phyloP scores from a whole-genome alignment of 2,888 invertebrate genomes.

The Leucophenga montana region DNA sequence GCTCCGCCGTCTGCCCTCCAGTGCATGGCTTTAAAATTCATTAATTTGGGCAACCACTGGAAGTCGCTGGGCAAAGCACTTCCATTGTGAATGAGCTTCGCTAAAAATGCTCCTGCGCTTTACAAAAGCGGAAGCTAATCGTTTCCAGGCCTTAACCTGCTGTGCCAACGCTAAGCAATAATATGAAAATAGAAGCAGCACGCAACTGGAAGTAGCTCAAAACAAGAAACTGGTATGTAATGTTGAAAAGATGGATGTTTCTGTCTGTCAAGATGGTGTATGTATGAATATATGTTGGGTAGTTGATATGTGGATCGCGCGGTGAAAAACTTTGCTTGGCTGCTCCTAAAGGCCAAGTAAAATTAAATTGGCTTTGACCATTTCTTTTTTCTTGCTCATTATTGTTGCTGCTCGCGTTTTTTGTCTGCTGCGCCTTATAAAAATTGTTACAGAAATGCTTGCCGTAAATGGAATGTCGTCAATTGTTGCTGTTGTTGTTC shows the following conservation, averaged over 20 bases:
- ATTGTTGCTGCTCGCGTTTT: neutral
- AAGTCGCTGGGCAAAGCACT: conserved; percentile 5
- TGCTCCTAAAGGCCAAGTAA: conserved; percentile 9
- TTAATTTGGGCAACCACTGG: conserved; percentile 1
- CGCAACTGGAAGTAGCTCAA: no score
- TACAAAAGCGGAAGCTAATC: neutral
- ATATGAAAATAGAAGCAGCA: no score
- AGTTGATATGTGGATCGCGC: no score
- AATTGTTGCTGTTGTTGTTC: neutral
- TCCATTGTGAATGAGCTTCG: neutral
- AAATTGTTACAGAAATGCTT: conserved; percentile 14
- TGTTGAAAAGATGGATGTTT: no score
- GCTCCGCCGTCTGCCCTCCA: neutral
- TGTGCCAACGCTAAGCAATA: no score
- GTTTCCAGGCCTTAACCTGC: no score
- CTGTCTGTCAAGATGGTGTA: no score
- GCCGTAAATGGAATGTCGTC: conserved; percentile 9
- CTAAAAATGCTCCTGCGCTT: neutral
- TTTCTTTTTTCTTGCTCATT: conserved; percentile 5
- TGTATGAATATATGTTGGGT: no score
- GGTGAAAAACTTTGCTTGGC: neutral
- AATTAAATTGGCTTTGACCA: conserved; percentile 3
- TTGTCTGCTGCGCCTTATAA: neutral
- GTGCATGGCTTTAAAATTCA: neutral
- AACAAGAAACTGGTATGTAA: no score